Conservation (phyloP, 2,113 vertebrate species). For the Microtus richardsoni region DNA sequence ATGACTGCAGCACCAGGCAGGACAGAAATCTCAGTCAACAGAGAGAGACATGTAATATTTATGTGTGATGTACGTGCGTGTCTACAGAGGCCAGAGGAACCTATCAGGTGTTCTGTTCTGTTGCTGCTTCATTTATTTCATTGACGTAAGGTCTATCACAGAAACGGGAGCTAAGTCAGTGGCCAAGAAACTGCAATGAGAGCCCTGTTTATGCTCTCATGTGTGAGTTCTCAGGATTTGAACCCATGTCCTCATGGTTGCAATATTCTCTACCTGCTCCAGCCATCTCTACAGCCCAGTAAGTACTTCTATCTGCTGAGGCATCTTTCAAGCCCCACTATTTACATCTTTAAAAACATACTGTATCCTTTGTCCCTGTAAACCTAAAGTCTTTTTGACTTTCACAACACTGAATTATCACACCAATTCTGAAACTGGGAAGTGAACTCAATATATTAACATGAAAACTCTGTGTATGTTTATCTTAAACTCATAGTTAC, state of each 20-base stretch:
- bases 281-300: background rate
- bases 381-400: background rate
- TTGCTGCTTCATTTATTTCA: background rate
- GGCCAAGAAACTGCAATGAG: background rate
- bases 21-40: no score
- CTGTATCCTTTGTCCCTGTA: background rate
- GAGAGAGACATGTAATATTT: background rate
- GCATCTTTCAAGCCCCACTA: background rate
- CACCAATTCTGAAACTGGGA: background rate
- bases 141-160: background rate
- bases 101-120: background rate
- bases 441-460: background rate
- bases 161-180: background rate
- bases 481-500: background rate
- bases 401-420: background rate
- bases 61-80: background rate
- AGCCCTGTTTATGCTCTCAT: no score
- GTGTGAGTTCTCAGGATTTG: background rate
- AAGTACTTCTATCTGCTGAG: background rate
- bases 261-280: background rate
- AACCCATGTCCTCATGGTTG: background rate
- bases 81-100: background rate
- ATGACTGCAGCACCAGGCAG: no score
- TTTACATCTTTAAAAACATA: background rate
- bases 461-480: background rate